phyloP scores from a whole-genome alignment of 2,888 invertebrate species.

The Bellardia pandia region DNA sequence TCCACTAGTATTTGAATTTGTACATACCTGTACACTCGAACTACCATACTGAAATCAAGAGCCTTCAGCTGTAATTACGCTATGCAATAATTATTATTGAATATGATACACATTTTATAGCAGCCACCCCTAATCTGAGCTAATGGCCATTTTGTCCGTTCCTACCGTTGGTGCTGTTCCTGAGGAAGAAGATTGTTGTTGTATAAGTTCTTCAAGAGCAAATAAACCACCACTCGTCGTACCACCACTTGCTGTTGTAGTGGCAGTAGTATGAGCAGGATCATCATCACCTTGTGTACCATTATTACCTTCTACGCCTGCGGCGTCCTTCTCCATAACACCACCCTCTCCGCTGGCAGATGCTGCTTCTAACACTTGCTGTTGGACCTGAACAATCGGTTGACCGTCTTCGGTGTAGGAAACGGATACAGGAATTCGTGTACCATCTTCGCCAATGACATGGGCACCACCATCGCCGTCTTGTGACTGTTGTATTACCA shows the following conservation, averaged over 20 bases:
- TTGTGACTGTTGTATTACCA: slow-evolving; percentile 84
- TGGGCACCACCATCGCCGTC: slow-evolving; percentile 83
- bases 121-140: slow-evolving; percentile 68
- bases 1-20: neutral
- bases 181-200: slow-evolving; percentile 67
- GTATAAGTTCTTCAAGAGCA: slow-evolving; percentile 81
- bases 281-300: slow-evolving; percentile 71
- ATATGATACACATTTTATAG: slow-evolving; percentile 56
- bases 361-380: slow-evolving; percentile 78
- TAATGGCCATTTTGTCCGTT: slow-evolving; percentile 62
- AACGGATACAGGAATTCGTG: slow-evolving; percentile 84
- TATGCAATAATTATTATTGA: slow-evolving; percentile 44
- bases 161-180: slow-evolving; percentile 51
- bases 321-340: slow-evolving; percentile 75
- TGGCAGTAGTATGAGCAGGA: slow-evolving; percentile 73
- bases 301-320: slow-evolving; percentile 74
- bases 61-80: slow-evolving; percentile 33
- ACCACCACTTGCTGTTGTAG: slow-evolving; percentile 71
- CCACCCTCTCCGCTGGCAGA: slow-evolving; percentile 77
- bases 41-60: slow-evolving; percentile 39
- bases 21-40: slow-evolving; percentile 62
- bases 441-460: slow-evolving; percentile 84
- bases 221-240: slow-evolving; percentile 78
- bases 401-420: slow-evolving; percentile 83
- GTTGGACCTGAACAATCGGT: slow-evolving; percentile 83